These are phyloP conservation scores for Pygocentrus nattereri DNA, from an alignment of 2,797 vertebrate genomes.

Conservation along the genomic window DNA sequence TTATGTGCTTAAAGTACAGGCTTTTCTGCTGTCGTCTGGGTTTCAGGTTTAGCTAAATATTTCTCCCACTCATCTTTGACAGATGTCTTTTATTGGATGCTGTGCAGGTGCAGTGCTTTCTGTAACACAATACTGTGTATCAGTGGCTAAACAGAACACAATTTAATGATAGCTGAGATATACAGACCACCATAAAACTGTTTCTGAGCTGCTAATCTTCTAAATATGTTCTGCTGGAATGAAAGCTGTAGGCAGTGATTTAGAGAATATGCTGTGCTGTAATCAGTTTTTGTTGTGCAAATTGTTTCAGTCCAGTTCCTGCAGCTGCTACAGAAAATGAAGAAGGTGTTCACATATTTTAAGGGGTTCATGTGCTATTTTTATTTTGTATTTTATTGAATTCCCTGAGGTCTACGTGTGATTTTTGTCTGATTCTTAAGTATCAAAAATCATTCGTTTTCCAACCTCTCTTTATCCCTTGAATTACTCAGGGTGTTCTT, in stretches of 20 bases:
- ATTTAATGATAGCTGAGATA: slow-evolving; percentile 51
- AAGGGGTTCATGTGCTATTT: no score
- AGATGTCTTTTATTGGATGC: slow-evolving; percentile 51
- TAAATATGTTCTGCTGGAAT: slow-evolving; percentile 36
- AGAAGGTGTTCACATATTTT: no score
- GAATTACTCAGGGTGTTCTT: no score
- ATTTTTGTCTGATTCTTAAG: no score
- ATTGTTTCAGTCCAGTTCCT: background rate
- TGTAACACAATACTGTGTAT: slow-evolving; percentile 32
- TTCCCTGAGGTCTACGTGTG: background rate
- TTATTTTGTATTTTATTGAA: background rate
- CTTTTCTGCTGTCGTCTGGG: slow-evolving; percentile 15
- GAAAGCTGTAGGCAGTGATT: background rate
- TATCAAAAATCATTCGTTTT: no score
- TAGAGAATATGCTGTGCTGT: slow-evolving; percentile 8
- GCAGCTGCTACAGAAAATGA: background rate
- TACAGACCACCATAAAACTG: slow-evolving; percentile 32
- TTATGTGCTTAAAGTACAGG: slow-evolving; percentile 5
- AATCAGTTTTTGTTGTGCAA: background rate
- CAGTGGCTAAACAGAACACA: slow-evolving; percentile 40
- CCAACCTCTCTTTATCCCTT: no score
- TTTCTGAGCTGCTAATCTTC: slow-evolving; percentile 24
- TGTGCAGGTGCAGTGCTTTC: slow-evolving; percentile 20
- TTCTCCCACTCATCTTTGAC: slow-evolving; percentile 22
- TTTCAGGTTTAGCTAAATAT: slow-evolving; percentile 19